Base-by-base conservation (phyloP, 1,140 invertebrate genomes). In the Nasonia giraulti region DNA sequence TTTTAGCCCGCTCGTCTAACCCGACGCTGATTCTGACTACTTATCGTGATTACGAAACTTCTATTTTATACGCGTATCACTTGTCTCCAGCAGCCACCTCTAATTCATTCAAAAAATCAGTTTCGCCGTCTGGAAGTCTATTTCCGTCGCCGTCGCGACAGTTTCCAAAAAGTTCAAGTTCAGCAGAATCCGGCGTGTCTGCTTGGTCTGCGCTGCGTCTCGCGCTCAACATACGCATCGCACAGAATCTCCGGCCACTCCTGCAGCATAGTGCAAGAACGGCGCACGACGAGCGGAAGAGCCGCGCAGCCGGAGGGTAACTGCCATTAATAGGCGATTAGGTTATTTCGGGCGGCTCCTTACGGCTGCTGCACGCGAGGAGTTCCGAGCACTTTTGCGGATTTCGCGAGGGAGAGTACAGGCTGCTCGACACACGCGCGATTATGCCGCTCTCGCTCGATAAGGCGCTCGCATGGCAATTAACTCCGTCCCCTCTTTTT, bases 311-410 rank as follows among this genome's bases (percentile, higher is more conserved):
- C n/a, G 23, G 7, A 37, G 73, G 37, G 14, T 69, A 55, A 69
- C 55, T 77, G 27, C 47, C 40, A 76, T 83, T 78, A 83, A 83
- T 66, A 44, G 74, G 37, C 75, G 40, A 83, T 83, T 68, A 75
- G 31, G 74, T 78, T 83, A 83, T 83, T 83, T 83, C 27, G 82
- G 82, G 62, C 47, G 40, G n/a, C 62, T 68, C 8, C 50, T 82
- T 44, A 69, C 69, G n/a, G 17, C 55, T 62, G 11, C 27, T 62
- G 11, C 27, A 78, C 40, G 14, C 40, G 40, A 77, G 33, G 55
- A 62, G 6, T 82, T 75, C 55, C 50, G 10, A 47, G 74, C 55
- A 44, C 62, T 83, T 76, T 83, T 83, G 71, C 31, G 50, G 74
- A 83, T 76, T 66, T 77, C 74, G 23, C 66, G 62, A 40, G 74